Percentiles rank a stretch among this genome's conserved stretches.
Evolutionary conservation across 2,888 invertebrate species (phyloP).

Genomic region (Nomada hirtipes): DNA sequence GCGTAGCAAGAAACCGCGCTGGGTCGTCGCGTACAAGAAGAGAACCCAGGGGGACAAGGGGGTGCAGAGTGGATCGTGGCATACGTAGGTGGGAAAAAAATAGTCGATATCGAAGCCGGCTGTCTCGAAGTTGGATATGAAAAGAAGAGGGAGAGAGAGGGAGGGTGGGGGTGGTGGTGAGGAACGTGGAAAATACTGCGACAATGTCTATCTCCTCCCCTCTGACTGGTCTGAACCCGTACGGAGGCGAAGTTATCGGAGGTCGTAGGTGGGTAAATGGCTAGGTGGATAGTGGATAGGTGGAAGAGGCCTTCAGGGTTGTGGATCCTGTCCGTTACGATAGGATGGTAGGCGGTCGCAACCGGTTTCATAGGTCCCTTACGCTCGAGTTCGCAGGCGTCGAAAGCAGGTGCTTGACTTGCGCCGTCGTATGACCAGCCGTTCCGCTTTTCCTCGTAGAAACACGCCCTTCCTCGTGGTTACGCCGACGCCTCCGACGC

Average conservation of each 20-base stretch:
- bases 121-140: neutral
- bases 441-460: conserved; percentile 59
- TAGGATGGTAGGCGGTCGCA: conserved; percentile 82
- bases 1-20: neutral
- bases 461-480: conserved; percentile 62
- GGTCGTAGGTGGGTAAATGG: conserved; percentile 59
- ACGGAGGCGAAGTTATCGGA: conserved; percentile 42
- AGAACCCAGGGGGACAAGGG: neutral
- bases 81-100: conserved; percentile 34
- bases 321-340: conserved; percentile 67
- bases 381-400: conserved; percentile 78
- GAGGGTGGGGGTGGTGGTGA: neutral
- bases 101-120: conserved; percentile 8
- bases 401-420: conserved; percentile 72
- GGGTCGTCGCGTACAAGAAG: neutral
- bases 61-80: too few relatives aligned
- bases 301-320: conserved; percentile 72
- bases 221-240: conserved; percentile 25
- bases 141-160: neutral
- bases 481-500: conserved; percentile 56
- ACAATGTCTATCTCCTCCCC: conserved; percentile 11
- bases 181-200: neutral
- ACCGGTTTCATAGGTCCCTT: conserved; percentile 63
- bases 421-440: conserved; percentile 71
- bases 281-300: conserved; percentile 62